These are phyloP conservation scores for Formica exsecta DNA, from an alignment of 1,140 invertebrate genomes.

Conservation along the genomic window DNA sequence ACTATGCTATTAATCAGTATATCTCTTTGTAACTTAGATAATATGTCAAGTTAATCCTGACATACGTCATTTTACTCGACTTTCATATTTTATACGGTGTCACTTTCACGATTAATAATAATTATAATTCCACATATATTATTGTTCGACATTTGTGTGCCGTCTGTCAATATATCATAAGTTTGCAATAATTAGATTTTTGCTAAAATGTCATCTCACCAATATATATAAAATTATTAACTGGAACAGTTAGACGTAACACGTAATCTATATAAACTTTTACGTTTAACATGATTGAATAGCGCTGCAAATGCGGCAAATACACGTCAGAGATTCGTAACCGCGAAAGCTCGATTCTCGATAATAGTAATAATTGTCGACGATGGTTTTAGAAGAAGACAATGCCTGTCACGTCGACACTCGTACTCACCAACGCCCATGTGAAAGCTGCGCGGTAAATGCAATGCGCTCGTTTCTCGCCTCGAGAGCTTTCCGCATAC, in stretches of 20 bases:
- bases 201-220: not conserved
- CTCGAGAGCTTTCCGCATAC: conserved; percentile 22
- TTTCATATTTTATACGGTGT: not conserved
- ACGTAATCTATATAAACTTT: conserved; percentile 10
- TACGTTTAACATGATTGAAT: conserved; percentile 23
- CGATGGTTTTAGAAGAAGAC: conserved; percentile 34
- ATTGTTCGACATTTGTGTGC: not conserved
- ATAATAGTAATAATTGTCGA: conserved; percentile 65
- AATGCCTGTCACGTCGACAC: conserved; percentile 48
- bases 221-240: conserved; percentile 21
- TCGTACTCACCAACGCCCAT: not conserved
- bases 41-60: not conserved
- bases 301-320: not conserved
- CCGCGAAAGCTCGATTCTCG: conserved; percentile 50
- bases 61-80: not conserved
- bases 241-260: conserved; percentile 3
- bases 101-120: conserved; percentile 3
- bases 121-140: conserved; percentile 40
- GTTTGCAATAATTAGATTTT: conserved; percentile 14
- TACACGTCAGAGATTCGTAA: conserved; percentile 34
- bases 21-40: not conserved
- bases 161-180: conserved; percentile 22
- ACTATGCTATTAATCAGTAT: not conserved
- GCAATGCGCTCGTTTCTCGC: conserved; percentile 50
- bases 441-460: conserved; percentile 46